Evolutionary conservation across 2,113 vertebrate species (phyloP).

Genomic region (Pygoscelis antarcticus): DNA sequence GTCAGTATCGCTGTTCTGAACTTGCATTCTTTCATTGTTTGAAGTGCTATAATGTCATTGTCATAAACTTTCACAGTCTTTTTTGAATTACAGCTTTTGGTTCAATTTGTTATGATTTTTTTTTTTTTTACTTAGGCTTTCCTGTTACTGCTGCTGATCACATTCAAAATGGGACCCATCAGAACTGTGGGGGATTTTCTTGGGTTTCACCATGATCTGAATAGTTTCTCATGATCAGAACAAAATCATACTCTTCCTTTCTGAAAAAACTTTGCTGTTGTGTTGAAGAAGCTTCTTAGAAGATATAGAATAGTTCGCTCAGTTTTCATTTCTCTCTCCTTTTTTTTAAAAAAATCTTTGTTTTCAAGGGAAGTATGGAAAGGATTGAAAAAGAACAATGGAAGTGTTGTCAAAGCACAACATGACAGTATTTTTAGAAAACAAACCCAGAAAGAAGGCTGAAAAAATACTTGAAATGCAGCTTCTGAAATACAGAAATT

Average conservation of each 20-base stretch:
- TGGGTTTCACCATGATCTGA: background rate
- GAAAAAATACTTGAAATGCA: background rate
- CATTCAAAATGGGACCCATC: background rate
- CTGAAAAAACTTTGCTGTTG: background rate
- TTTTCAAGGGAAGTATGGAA: background rate
- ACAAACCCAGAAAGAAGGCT: background rate
- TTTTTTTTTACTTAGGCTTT: background rate
- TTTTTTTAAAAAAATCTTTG: background rate
- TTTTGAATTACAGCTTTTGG: background rate
- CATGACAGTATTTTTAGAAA: background rate
- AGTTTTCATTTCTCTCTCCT: background rate
- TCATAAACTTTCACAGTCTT: background rate
- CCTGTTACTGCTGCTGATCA: background rate
- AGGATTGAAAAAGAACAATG: background rate
- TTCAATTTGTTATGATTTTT: background rate
- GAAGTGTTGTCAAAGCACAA: background rate
- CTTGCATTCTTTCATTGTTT: background rate
- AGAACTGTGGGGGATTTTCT: background rate
- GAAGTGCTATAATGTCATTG: background rate
- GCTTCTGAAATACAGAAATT: background rate
- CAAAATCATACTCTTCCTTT: background rate
- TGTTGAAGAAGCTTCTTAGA: background rate
- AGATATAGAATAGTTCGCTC: accelerated
- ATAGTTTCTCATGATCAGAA: background rate
- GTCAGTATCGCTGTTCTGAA: background rate